phyloP scores from a whole-genome alignment of 2,113 vertebrate species.

The Anseranas semipalmata region DNA sequence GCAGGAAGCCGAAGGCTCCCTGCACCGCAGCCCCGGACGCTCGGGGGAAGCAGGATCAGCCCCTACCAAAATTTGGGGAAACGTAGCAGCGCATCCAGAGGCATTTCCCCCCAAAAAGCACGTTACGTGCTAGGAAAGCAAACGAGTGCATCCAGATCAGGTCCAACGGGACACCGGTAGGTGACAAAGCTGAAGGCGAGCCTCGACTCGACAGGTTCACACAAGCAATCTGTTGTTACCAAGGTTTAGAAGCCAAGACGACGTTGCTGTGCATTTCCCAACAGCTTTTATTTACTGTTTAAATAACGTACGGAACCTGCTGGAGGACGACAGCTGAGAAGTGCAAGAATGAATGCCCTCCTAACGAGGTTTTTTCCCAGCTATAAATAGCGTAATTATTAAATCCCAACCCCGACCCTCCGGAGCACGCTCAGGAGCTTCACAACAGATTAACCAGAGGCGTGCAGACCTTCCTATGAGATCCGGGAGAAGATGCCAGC shows the following conservation, averaged over 20 bases:
- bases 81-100: neutral
- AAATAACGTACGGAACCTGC: neutral
- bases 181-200: neutral
- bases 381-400: neutral
- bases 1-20: neutral
- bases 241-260: neutral
- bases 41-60: neutral
- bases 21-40: rapidly evolving
- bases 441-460: neutral
- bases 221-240: neutral
- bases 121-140: rapidly evolving
- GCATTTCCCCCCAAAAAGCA: rapidly evolving
- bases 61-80: rapidly evolving
- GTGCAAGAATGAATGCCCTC: rapidly evolving
- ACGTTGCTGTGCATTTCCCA: neutral
- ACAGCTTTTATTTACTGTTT: neutral
- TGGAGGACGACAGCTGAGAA: neutral
- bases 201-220: neutral
- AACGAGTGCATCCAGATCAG: rapidly evolving
- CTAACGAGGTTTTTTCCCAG: neutral
- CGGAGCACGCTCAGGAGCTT: neutral
- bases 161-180: rapidly evolving
- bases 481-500: neutral
- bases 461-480: neutral
- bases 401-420: neutral